These are phyloP conservation scores for Drosophila setosimentum DNA, from an alignment of 2,888 invertebrate genomes.

Conservation along the genomic window DNA sequence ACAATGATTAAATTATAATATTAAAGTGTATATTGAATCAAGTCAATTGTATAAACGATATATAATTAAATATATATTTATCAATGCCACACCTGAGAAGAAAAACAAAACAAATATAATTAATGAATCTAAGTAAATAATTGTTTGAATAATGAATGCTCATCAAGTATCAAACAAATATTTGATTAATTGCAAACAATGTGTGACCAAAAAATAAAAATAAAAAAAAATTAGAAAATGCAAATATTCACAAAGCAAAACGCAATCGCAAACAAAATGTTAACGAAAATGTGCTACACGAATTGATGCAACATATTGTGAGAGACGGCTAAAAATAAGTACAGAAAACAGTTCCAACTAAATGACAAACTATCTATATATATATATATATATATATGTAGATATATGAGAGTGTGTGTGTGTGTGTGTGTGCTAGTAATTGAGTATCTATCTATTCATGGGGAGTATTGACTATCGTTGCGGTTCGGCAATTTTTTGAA, in stretches of 20 bases:
- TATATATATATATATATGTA: neutral
- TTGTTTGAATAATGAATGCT: neutral
- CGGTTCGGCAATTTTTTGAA: conserved; percentile 58
- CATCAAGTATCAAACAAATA: neutral
- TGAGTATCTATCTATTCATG: conserved; percentile 37
- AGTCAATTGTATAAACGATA: neutral
- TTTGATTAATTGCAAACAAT: neutral
- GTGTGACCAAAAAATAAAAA: neutral
- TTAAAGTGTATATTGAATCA: neutral
- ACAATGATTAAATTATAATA: neutral
- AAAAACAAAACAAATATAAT: neutral
- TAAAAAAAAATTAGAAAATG: neutral
- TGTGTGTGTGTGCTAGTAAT: conserved; percentile 16
- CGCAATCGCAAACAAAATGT: conserved; percentile 20
- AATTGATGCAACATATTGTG: conserved; percentile 42
- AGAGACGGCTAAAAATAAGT: conserved; percentile 51
- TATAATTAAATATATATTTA: neutral
- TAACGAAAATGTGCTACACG: conserved; percentile 32
- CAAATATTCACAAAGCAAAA: neutral
- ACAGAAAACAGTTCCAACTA: conserved; percentile 44
- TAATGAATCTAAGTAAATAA: neutral
- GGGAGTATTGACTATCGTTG: conserved; percentile 59
- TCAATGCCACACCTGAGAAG: neutral
- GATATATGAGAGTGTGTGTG: neutral
- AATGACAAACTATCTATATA: conserved; percentile 30